These are phyloP conservation scores for Polietes domitor DNA, from an alignment of 2,888 invertebrate genomes.

Conservation along the genomic window DNA sequence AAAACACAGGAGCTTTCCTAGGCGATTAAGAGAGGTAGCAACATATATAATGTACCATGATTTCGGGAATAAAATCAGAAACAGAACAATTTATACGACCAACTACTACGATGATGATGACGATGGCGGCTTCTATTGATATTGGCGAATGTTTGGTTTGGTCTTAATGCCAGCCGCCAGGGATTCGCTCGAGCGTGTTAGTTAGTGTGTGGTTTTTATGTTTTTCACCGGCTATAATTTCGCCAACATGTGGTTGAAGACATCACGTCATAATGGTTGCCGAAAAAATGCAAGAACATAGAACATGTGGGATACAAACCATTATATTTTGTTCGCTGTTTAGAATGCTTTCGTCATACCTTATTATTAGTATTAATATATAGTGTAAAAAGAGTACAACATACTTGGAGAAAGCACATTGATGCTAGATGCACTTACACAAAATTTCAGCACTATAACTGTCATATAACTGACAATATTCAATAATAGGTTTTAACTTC, in stretches of 20 bases:
- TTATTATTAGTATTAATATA: too few species aligned
- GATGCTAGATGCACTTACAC: too few species aligned
- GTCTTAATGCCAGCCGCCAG: not conserved
- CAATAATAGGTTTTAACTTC: too few species aligned
- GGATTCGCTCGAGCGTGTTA: not conserved
- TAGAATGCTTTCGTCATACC: too few species aligned
- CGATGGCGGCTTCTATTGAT: not conserved
- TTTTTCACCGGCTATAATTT: conserved; percentile 28
- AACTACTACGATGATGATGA: not conserved
- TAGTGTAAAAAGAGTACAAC: too few species aligned
- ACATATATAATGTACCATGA: not conserved
- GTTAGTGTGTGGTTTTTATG: conserved; percentile 21
- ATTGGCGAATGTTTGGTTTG: not conserved
- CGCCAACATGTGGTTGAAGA: conserved; percentile 41
- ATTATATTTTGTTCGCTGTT: too few species aligned
- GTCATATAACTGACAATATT: too few species aligned
- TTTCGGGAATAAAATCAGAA: not conserved
- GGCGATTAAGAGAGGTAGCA: not conserved
- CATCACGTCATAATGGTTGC: conserved; percentile 36
- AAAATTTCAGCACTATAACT: too few species aligned
- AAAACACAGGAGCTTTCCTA: not conserved
- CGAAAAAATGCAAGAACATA: too few species aligned
- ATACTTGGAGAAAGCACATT: too few species aligned
- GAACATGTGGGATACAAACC: too few species aligned
- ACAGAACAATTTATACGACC: not conserved